Percentiles rank a stretch among this genome's conserved stretches.
Evolutionary conservation across 2,797 vertebrate species (phyloP).

Genomic region (Tangara arthus): DNA sequence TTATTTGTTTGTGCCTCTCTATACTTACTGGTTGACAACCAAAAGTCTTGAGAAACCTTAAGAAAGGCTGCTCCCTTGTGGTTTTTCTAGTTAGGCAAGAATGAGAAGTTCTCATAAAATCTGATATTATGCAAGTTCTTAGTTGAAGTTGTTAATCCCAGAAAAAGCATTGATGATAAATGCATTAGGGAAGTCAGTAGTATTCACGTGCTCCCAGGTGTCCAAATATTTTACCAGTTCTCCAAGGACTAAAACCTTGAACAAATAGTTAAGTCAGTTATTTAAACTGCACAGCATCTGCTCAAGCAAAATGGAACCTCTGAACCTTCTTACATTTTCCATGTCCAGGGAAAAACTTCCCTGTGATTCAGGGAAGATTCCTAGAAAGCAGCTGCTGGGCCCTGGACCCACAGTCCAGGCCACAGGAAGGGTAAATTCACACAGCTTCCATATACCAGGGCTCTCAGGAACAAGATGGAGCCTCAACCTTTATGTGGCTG

Average conservation of each 20-base stretch:
- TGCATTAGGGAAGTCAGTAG: background rate
- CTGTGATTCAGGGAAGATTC: background rate
- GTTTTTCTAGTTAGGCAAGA: slow-evolving; percentile 16
- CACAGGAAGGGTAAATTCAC: background rate
- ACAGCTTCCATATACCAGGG: rapidly evolving
- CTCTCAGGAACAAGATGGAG: background rate
- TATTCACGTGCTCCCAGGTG: background rate
- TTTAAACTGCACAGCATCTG: background rate
- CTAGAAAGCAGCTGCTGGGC: background rate
- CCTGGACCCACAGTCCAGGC: background rate
- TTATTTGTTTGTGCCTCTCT: background rate
- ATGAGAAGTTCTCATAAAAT: background rate
- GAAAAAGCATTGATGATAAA: background rate
- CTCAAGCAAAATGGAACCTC: background rate
- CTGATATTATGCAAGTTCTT: background rate
- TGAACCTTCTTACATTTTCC: background rate
- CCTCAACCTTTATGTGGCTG: background rate
- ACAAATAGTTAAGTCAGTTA: background rate
- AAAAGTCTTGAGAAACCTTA: slow-evolving; percentile 27
- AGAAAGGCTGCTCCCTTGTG: slow-evolving; percentile 66
- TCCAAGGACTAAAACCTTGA: background rate
- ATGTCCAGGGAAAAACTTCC: background rate
- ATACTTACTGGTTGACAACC: background rate
- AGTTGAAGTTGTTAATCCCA: background rate
- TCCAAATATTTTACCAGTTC: background rate